Conservation (phyloP, 2,888 invertebrate species). For the Phortica okadai region DNA sequence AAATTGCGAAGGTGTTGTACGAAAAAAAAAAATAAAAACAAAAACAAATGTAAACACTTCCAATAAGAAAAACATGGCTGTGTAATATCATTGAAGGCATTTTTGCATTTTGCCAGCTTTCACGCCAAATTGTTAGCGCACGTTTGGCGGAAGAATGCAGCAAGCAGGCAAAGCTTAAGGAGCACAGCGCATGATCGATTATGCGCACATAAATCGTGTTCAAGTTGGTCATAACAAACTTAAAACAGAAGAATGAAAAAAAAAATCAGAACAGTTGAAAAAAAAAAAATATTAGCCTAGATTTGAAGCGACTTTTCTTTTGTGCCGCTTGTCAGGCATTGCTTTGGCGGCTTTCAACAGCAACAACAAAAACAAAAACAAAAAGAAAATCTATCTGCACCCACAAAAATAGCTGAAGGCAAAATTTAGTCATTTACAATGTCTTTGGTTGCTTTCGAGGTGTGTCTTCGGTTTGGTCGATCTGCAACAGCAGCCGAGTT, state of each 20-base stretch:
- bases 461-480: not conserved
- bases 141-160: not conserved
- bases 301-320: not conserved
- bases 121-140: not conserved
- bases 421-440: constrained; percentile 48
- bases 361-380: no score
- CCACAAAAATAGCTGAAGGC: constrained; percentile 55
- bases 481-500: not conserved
- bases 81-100: constrained; percentile 33
- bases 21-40: not conserved
- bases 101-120: not conserved
- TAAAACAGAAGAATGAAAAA: constrained; percentile 11
- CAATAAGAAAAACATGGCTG: constrained; percentile 30
- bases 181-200: constrained; percentile 11
- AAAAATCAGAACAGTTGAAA: not conserved
- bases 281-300: constrained; percentile 23
- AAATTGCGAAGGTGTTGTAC: constrained; percentile 29
- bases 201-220: constrained; percentile 25
- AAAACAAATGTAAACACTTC: constrained; percentile 31
- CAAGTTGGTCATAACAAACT: not conserved
- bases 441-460: constrained; percentile 4
- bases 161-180: not conserved
- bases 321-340: not conserved
- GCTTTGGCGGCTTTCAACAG: no score
- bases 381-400: no score